Conservation (phyloP, 35 echinoderm and acorn worm species). For the Ophiothrix spiculata region DNA sequence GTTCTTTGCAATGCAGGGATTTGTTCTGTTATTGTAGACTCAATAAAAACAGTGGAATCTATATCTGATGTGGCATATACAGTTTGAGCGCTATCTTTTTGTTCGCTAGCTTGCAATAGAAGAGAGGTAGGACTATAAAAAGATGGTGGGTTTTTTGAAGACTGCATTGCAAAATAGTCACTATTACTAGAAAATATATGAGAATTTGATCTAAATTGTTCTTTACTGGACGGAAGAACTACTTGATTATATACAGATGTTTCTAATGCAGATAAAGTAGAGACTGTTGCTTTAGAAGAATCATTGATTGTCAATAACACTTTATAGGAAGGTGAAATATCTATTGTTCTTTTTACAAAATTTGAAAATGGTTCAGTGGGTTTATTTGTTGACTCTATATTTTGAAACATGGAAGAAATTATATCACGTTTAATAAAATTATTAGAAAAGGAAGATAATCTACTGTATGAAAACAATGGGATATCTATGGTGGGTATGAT, state of each 20-base stretch:
- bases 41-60: background rate
- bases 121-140: background rate
- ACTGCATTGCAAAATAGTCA: background rate
- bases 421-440: background rate
- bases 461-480: background rate
- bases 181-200: background rate
- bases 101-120: background rate
- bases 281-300: background rate
- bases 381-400: too few species aligned
- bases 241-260: background rate
- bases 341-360: background rate
- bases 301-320: background rate
- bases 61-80: background rate
- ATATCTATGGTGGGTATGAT: background rate
- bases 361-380: too few species aligned
- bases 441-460: background rate
- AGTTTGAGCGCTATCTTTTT: background rate
- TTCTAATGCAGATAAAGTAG: background rate
- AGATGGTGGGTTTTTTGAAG: background rate
- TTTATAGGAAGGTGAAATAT: background rate
- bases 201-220: background rate
- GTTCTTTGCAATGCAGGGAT: too few species aligned
- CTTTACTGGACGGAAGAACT: background rate
- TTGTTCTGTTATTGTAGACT: background rate
- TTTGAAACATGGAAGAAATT: background rate